These are phyloP conservation scores for Aythya fuligula DNA, from an alignment of 2,797 vertebrate genomes.

Conservation along the genomic window DNA sequence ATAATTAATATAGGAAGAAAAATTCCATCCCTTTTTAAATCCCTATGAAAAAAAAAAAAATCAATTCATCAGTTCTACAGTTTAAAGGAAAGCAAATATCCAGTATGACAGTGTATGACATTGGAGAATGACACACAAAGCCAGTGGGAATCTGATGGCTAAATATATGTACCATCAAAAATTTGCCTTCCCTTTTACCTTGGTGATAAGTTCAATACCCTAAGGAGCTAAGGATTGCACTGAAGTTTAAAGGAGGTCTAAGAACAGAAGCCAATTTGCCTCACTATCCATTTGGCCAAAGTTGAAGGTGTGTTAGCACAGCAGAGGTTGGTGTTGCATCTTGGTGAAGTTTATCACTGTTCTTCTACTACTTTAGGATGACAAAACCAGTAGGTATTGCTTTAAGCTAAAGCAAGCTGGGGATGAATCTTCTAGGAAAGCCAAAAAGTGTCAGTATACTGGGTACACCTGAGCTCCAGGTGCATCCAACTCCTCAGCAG, in stretches of 20 bases:
- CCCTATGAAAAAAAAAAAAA: background rate
- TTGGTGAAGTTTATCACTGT: background rate
- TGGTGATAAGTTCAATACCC: background rate
- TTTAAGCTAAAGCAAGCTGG: background rate
- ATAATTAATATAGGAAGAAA: background rate
- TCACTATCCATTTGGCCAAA: background rate
- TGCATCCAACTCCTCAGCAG: too few relatives aligned
- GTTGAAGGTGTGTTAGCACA: background rate
- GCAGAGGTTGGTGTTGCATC: background rate
- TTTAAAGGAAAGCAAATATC: background rate
- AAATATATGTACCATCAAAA: background rate
- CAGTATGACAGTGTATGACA: background rate
- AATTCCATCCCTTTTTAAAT: background rate
- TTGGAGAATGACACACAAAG: background rate
- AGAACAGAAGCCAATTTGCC: background rate
- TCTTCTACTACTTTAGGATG: background rate
- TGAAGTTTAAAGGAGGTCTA: background rate
- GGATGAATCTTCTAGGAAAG: background rate
- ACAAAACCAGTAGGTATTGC: background rate
- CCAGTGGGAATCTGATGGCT: background rate
- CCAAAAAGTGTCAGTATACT: background rate
- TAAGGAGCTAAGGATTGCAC: background rate
- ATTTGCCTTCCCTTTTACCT: background rate
- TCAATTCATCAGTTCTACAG: background rate
- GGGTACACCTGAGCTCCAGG: background rate